Conservation (phyloP, 2,797 vertebrate species). For the Ara ararauna region DNA sequence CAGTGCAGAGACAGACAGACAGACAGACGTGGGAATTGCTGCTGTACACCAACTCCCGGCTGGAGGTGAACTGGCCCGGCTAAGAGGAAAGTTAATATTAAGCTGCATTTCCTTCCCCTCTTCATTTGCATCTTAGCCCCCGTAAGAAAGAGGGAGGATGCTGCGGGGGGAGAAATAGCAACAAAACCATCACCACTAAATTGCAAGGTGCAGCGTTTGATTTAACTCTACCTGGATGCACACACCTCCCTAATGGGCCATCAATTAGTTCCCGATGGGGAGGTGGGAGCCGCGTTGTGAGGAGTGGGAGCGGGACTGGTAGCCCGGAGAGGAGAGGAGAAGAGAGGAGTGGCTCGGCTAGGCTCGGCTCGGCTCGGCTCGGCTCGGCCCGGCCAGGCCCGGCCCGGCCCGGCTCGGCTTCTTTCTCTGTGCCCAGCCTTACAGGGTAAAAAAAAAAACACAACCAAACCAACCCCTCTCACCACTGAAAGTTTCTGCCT, state of each 20-base stretch:
- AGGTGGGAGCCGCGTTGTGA: too few relatives aligned
- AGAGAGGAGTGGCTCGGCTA: neutral
- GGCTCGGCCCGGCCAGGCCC: accelerated
- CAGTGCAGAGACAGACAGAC: neutral
- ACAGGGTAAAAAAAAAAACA: accelerated
- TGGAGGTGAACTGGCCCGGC: neutral
- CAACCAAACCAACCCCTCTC: neutral
- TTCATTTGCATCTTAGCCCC: neutral
- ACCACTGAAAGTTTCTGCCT: neutral
- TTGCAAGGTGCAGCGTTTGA: neutral
- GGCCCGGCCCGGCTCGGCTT: neutral
- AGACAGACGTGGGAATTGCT: neutral
- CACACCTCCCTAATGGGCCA: neutral
- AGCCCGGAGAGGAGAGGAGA: neutral
- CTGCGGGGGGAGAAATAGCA: accelerated
- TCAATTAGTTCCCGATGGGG: neutral
- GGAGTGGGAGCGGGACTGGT: neutral
- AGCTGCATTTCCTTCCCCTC: neutral
- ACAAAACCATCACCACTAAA: neutral
- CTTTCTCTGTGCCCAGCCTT: neutral
- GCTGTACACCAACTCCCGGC: neutral
- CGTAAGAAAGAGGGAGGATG: neutral
- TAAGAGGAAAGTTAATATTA: neutral
- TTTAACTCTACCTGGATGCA: neutral
- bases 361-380: too few relatives aligned